Evolutionary conservation across 2,797 vertebrate genomes (phyloP), one percentile per base, ranked within the genome.

Genomic region (Coregonus sp.): DNA sequence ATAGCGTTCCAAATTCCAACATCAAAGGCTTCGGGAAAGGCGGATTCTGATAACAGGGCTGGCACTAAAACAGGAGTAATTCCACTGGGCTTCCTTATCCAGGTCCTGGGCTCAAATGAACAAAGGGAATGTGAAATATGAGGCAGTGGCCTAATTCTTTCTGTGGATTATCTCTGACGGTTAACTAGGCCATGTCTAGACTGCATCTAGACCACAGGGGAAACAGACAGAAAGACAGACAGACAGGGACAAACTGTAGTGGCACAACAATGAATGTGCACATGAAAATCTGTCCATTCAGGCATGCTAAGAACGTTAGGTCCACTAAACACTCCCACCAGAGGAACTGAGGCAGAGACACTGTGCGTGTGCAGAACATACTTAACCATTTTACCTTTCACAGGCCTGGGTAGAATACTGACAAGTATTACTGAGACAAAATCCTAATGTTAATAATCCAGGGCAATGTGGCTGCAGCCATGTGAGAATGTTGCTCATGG

Each of bases 121-220:
- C 89, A 89, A 90, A 91, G 84, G 80, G 80, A 90, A 89, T 84
- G 83, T 83, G 88, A 90, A 88, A 88, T 85, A 84, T 85, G 52
- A 89, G 86, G 83, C 86, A 75, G 1, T 92, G 92, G 86, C 94
- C 94, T 91, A 90, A 87, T 93, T 94, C 86, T 15, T 93, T 94
- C 87, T 18, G 77, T 52, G 76, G 91, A 93, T 93, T 93, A 92
- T 92, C 94, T 91, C 89, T 88, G 84, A 88, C 56, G 86, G 85
- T 87, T 86, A 94, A 93, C 83, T 93, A 91, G 93, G 93, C 88
- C 93, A 88, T 20, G 73, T 77, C 88, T 86, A 65, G 84, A 83
- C 84, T 84, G 86, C 75, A 87, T 92, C 73, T 89, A 83, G 86
- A 91, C 88, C 88, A 80, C 84, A 72, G 85, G 74, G 82, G 86